Evolutionary conservation across 2,888 invertebrate species (phyloP).

Genomic region (Dolomedes plantarius): DNA sequence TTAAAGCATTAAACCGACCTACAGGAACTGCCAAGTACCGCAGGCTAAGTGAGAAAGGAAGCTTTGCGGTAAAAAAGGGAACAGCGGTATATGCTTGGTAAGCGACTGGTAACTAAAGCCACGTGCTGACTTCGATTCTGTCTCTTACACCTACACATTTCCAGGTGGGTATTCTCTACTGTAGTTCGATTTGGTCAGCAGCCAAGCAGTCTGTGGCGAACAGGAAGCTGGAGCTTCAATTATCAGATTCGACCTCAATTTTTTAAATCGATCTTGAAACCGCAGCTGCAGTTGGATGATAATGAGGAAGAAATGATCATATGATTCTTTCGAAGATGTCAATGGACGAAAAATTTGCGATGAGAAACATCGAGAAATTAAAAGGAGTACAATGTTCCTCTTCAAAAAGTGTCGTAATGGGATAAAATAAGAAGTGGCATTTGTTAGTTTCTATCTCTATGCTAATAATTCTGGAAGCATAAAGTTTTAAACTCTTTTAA

Average conservation of each 20-base stretch:
- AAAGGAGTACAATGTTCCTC: neutral
- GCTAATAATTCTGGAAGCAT: too few relatives aligned
- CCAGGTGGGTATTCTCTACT: neutral
- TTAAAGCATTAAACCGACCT: neutral
- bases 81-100: neutral
- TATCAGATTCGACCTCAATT: neutral
- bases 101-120: neutral
- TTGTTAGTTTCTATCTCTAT: too few relatives aligned
- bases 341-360: neutral
- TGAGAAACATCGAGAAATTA: neutral
- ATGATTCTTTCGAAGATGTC: neutral
- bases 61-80: neutral
- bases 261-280: constrained; percentile 1
- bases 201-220: constrained; percentile 43
- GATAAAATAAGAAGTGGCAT: too few relatives aligned
- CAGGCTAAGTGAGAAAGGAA: neutral
- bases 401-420: too few relatives aligned
- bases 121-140: neutral
- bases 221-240: constrained; percentile 19
- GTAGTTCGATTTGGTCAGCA: constrained; percentile 14
- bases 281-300: neutral
- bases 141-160: neutral
- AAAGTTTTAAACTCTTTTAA: too few relatives aligned
- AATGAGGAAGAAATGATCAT: neutral
- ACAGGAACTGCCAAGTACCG: neutral